A percentile compares a stretch with the other conserved stretches of the same genome.
Evolutionary conservation across 2,797 vertebrate genomes (phyloP).

Genomic region (Malacoctenus gilli): DNA sequence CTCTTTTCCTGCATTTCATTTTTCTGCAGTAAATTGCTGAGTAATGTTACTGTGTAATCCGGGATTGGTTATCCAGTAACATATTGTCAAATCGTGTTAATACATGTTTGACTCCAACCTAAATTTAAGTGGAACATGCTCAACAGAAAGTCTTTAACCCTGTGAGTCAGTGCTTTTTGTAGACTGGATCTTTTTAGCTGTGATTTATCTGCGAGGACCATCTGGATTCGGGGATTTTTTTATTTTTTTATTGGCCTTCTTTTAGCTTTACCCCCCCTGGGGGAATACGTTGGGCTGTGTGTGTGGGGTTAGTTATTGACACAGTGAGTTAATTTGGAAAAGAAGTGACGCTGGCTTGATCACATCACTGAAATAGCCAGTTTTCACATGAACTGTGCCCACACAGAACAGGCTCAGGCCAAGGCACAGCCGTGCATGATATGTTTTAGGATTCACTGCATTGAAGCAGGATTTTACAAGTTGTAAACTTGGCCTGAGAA

Average conservation of each 20-base stretch:
- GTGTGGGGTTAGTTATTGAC: background rate
- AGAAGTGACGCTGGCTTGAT: background rate
- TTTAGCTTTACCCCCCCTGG: constrained; percentile 11
- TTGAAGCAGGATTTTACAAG: too few relatives aligned
- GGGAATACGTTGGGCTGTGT: background rate
- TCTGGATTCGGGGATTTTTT: constrained; percentile 27
- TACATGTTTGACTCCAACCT: background rate
- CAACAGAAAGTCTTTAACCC: constrained; percentile 16
- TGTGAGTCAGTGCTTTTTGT: constrained; percentile 13
- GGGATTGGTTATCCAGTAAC: constrained; percentile 6
- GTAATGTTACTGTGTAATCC: constrained; percentile 3
- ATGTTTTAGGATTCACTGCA: too few relatives aligned
- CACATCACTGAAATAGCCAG: too few relatives aligned
- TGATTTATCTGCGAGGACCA: constrained; percentile 19
- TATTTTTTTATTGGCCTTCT: background rate
- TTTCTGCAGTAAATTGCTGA: background rate
- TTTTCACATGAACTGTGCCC: too few relatives aligned
- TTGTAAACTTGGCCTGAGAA: too few relatives aligned
- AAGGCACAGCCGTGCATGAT: too few relatives aligned
- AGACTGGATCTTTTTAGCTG: constrained; percentile 22
- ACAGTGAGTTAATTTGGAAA: background rate
- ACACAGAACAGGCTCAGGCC: too few relatives aligned
- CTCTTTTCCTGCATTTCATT: background rate
- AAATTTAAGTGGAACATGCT: constrained; percentile 9
- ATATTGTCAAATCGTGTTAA: background rate